These are phyloP conservation scores for Pseudomugil tenellus DNA, from an alignment of 2,797 vertebrate species.

Conservation along the genomic window DNA sequence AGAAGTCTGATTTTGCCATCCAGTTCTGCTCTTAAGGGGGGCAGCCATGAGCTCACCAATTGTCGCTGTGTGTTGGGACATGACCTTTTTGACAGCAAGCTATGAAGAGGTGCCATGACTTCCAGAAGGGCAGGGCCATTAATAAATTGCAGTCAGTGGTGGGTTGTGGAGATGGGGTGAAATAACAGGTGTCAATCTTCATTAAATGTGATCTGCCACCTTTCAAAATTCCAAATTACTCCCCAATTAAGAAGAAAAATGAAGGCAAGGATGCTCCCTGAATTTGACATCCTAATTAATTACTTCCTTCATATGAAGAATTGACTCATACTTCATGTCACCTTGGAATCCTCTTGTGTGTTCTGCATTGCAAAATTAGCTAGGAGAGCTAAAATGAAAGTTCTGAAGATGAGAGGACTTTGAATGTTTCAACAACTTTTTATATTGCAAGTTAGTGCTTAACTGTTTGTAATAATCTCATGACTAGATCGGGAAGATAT, in stretches of 20 bases:
- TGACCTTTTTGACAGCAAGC: conserved; percentile 42
- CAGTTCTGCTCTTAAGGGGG: conserved; percentile 56
- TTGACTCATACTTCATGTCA: conserved; percentile 76
- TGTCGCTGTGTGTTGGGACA: conserved; percentile 33
- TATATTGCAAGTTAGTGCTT: conserved; percentile 27
- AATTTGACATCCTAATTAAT: conserved; percentile 85
- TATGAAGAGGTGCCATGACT: conserved; percentile 55
- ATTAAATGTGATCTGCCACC: conserved; percentile 78
- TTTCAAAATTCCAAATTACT: conserved; percentile 83
- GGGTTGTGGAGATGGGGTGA: conserved; percentile 54
- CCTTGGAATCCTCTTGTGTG: conserved; percentile 70
- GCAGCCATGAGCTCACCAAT: conserved; percentile 40
- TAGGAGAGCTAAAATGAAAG: conserved; percentile 35
- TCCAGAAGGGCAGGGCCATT: conserved; percentile 68
- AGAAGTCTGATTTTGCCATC: conserved; percentile 48
- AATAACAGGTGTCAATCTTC: conserved; percentile 85
- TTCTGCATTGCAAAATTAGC: conserved; percentile 59
- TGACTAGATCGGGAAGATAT: conserved; percentile 26
- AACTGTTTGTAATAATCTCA: conserved; percentile 13
- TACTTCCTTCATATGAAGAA: conserved; percentile 76
- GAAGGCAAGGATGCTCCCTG: conserved; percentile 74
- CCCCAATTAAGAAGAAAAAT: conserved; percentile 84
- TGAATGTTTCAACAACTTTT: conserved; percentile 22
- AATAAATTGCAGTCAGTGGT: conserved; percentile 54
- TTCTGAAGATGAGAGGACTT: conserved; percentile 31